Percentiles rank a stretch among this genome's conserved stretches.
Conservation (phyloP, 2,113 vertebrate genomes). For the Hiodon alosoides region DNA sequence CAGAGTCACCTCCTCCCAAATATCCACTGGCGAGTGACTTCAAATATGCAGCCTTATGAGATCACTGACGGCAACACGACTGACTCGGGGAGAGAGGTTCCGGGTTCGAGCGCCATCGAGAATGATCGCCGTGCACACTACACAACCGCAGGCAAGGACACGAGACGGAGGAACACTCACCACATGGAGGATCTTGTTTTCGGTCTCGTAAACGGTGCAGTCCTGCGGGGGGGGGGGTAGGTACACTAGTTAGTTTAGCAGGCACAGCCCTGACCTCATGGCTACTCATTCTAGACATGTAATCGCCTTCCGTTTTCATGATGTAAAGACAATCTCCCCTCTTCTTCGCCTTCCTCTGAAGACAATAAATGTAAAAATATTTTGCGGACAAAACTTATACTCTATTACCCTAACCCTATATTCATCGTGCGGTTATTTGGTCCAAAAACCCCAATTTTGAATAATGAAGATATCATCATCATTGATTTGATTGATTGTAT, state of each 20-base stretch:
- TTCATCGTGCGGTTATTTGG: too few relatives aligned
- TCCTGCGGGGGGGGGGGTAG: slow-evolving; percentile 55
- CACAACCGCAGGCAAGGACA: neutral
- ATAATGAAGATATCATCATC: too few relatives aligned
- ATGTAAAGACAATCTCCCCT: too few relatives aligned
- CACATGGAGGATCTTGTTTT: slow-evolving; percentile 89
- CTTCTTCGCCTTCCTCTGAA: too few relatives aligned
- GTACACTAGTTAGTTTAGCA: neutral
- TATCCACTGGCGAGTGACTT: neutral
- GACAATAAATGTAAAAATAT: too few relatives aligned
- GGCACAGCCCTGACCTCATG: neutral
- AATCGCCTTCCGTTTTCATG: neutral
- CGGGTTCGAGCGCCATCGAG: too few relatives aligned
- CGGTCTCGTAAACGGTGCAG: slow-evolving; percentile 85
- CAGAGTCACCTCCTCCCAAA: neutral
- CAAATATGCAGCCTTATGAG: neutral
- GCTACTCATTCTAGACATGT: neutral
- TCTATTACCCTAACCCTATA: too few relatives aligned
- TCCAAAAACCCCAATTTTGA: too few relatives aligned
- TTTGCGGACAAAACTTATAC: too few relatives aligned
- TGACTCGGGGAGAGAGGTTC: neutral
- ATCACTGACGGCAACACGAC: neutral
- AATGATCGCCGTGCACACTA: too few relatives aligned
- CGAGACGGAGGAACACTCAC: slow-evolving; percentile 59
- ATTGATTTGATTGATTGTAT: too few relatives aligned